Evolutionary conservation across 2,797 vertebrate species (phyloP), one percentile per base, ranked within the genome.

Genomic region (Gallinago solitaria): DNA sequence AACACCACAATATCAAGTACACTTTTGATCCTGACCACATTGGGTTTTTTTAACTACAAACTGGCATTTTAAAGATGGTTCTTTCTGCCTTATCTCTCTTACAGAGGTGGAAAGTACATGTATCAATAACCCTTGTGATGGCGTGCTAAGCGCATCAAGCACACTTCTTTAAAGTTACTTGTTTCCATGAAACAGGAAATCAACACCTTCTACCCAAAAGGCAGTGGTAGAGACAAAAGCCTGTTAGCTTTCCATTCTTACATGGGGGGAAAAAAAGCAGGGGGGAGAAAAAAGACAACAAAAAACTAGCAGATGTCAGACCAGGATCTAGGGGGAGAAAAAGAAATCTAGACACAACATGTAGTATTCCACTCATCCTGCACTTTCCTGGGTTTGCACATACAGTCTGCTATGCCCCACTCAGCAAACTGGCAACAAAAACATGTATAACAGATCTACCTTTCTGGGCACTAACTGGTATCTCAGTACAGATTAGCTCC

Each of bases 181-280:
- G 25, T 88, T 95, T 93, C 96, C 88, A 78, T 6, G 10, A 81
- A 68, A 50, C 61, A 50, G 23, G 27, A 56, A 68, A 65, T 48
- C 77, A 90, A 87, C 54, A 73, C 12, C 28, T 73, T 77, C 32
- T 41, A 89, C 53, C 15, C 48, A 89, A 80, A 74, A 70, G 12
- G 35, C 19, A 41, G 56, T 2, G 32, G 51, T 16, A 16, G 27
- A 82, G n/a, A 84, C 9, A 87, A 86, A 91, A 83, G 32, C 33
- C 33, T 71, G 41, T 18, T 37, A 90, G 65, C 12, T 71, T 91
- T 88, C 85, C 45, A 30, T 35, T 92, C 60, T 37, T 41, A 45
- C 2, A 16, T 2, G 17, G 51, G 6, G 43, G 24, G 48, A n/a
- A n/a, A n/a, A n/a, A n/a, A 37, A 12, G 37, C 37, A 37, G 51